A percentile compares a stretch with the other conserved stretches of the same genome.
phyloP scores from a whole-genome alignment of 1,140 invertebrate genomes.

The Lucilia sericata region DNA sequence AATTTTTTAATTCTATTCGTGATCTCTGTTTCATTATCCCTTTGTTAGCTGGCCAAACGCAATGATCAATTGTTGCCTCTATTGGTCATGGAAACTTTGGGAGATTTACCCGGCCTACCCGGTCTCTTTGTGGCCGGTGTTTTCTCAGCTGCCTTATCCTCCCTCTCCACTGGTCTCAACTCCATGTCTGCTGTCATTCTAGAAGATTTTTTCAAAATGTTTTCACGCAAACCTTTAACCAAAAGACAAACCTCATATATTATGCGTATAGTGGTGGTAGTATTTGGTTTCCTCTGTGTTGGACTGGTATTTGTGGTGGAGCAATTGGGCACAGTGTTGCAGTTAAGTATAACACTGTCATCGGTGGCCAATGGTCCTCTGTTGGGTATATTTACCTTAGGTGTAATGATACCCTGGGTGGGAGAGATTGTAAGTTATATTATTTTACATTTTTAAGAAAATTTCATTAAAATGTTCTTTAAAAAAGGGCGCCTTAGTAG shows the following conservation, averaged over 20 bases:
- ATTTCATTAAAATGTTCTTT: not conserved
- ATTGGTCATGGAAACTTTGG: constrained; percentile 84
- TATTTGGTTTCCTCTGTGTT: constrained; percentile 77
- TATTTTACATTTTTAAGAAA: not conserved
- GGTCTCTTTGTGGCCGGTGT: constrained; percentile 88
- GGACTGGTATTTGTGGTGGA: constrained; percentile 74
- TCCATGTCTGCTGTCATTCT: constrained; percentile 91
- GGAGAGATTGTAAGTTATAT: constrained; percentile 69
- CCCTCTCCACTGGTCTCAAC: constrained; percentile 90
- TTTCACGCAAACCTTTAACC: constrained; percentile 72
- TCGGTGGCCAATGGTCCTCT: constrained; percentile 81
- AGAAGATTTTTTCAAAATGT: constrained; percentile 81
- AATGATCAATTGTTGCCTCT: constrained; percentile 82
- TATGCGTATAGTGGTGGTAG: constrained; percentile 77
- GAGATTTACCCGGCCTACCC: constrained; percentile 79
- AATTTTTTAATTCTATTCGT: no score
- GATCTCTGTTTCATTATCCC: no score
- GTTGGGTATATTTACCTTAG: constrained; percentile 83
- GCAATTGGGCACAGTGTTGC: constrained; percentile 74
- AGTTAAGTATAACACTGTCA: constrained; percentile 75
- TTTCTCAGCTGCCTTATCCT: constrained; percentile 88
- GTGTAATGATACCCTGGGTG: constrained; percentile 84
- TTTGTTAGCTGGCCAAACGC: constrained; percentile 72
- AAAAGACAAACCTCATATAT: constrained; percentile 75
- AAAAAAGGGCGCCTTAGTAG: constrained; percentile 77